Evolutionary conservation across 2,888 invertebrate species (phyloP).

Genomic region (Parelbella ahira): DNA sequence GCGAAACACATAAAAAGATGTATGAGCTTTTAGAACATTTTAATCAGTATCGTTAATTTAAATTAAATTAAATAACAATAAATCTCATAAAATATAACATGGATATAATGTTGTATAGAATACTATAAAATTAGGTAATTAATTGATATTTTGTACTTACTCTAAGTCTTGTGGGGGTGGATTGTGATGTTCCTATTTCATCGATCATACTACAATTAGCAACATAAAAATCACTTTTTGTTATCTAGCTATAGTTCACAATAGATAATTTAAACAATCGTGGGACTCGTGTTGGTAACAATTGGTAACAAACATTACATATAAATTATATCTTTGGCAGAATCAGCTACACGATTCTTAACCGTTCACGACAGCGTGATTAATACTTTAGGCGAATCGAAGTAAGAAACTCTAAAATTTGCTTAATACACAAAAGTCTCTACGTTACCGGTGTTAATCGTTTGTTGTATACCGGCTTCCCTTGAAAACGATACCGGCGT

Average conservation of each 20-base stretch:
- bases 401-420: constrained; percentile 11
- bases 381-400: constrained; percentile 1
- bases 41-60: too few relatives aligned
- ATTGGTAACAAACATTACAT: constrained; percentile 12
- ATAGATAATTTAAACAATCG: constrained; percentile 5
- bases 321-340: background rate
- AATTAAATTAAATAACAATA: too few relatives aligned
- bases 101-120: too few relatives aligned
- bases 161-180: background rate
- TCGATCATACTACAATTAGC: constrained; percentile 8
- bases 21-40: too few relatives aligned
- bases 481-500: constrained; percentile 56
- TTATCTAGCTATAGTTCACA: constrained; percentile 11
- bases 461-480: constrained; percentile 62
- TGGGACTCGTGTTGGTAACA: constrained; percentile 4
- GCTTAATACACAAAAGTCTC: constrained; percentile 58
- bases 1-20: too few relatives aligned
- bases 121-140: background rate
- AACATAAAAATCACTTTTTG: constrained; percentile 5
- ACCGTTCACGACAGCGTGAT: background rate
- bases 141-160: constrained; percentile 12
- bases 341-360: constrained; percentile 3
- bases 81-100: too few relatives aligned
- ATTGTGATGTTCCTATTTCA: constrained; percentile 13
- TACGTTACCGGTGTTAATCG: constrained; percentile 56